Percentiles rank a stretch among this genome's conserved stretches.
Conservation (phyloP, 2,888 invertebrate species). For the Tanaodytes sp. region DNA sequence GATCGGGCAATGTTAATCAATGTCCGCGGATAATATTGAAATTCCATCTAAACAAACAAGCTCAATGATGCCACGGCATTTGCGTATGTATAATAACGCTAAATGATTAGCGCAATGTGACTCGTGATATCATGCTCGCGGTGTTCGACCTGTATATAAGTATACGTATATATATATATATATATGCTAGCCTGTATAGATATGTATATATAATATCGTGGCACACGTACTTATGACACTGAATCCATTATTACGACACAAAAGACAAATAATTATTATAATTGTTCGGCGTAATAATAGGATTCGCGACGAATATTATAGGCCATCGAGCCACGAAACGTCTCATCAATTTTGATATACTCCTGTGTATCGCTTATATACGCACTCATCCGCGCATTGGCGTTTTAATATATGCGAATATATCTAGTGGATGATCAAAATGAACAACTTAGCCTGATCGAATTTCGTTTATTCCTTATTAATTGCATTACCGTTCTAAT, state of each 20-base stretch:
- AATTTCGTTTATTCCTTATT: slow-evolving; percentile 45
- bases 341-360: slow-evolving; percentile 56
- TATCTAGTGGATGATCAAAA: slow-evolving; percentile 34
- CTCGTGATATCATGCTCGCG: slow-evolving; percentile 62
- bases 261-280: slow-evolving; percentile 73
- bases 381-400: slow-evolving; percentile 14
- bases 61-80: slow-evolving; percentile 56
- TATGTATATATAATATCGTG: too few species aligned
- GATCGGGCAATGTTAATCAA: slow-evolving; percentile 54
- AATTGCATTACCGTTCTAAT: slow-evolving; percentile 42
- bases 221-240: slow-evolving; percentile 53
- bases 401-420: slow-evolving; percentile 42
- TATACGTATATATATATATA: slow-evolving; percentile 45
- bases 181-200: too few species aligned
- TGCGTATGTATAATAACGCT: slow-evolving; percentile 58
- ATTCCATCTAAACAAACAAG: slow-evolving; percentile 70
- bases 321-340: slow-evolving; percentile 59
- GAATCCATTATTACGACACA: slow-evolving; percentile 71
- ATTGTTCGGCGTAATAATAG: slow-evolving; percentile 70
- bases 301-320: slow-evolving; percentile 60
- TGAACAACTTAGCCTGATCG: slow-evolving; percentile 43
- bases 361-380: slow-evolving; percentile 28
- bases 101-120: slow-evolving; percentile 62
- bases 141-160: slow-evolving; percentile 51
- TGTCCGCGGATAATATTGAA: slow-evolving; percentile 66